Evolutionary conservation across 2,113 vertebrate species (phyloP), one percentile per base, ranked within the genome.

Genomic region (Ranitomeya variabilis): DNA sequence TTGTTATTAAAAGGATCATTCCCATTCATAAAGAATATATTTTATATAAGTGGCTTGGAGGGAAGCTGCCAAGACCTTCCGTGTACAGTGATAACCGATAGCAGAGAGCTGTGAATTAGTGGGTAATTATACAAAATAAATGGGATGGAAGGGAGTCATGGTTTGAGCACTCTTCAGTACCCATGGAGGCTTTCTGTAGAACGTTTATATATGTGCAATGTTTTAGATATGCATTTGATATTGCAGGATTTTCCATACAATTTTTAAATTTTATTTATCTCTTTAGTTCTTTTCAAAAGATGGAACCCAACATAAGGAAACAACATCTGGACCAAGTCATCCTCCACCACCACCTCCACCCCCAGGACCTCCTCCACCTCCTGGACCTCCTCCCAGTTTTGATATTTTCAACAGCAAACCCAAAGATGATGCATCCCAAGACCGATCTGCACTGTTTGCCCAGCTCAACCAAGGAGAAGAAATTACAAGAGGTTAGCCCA

Each of bases 381-480:
- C 96, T 0, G 95, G 95, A 45, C 96, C 96, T 0, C 96, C 96
- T 13, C 96, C 96, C 14, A 91, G 94, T 87, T 94, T 95, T 0
- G 92, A 95, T 14, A 91, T 94, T 52, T 91, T 92, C 59, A 83
- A 91, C 0, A 91, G 93, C 6, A 90, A 87, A 55, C 10, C 94
- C 4, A 90, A 86, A 91, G 92, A 95, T 21, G 94, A 93, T 1
- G 80, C 94, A 18, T 90, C 91, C 0, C 91, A 95, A 0, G 90
- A 94, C 69, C 97, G 97, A 80, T 96, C 97, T 0, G 97, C 96
- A 4, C 94, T 99, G 0, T 99, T 99, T 81, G 95, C 96, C 37
- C 95, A 99, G 91, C 97, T 99, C 51, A 99, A 99, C 92, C 97
- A 97, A 93, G 98, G 98, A 91, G 97, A 96, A 92, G 94, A 94